Evolutionary conservation across 2,113 vertebrate genomes (phyloP).

Genomic region (Colius striatus): DNA sequence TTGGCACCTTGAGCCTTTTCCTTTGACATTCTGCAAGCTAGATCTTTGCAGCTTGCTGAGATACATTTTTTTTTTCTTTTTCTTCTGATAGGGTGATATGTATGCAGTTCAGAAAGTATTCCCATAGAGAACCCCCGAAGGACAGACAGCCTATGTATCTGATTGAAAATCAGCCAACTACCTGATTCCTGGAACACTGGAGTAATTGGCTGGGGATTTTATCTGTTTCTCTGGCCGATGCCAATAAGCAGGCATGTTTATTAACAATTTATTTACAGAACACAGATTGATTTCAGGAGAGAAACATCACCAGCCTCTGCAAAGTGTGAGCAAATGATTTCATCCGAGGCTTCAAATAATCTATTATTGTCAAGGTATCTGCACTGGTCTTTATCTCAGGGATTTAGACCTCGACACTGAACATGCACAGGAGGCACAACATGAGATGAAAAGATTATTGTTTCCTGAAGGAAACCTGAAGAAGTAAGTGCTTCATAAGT

Average conservation of each 20-base stretch:
- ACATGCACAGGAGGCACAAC: not conserved
- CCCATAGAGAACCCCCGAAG: conserved; percentile 20
- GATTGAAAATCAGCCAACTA: conserved; percentile 62
- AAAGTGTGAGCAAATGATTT: conserved; percentile 43
- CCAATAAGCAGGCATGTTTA: conserved; percentile 65
- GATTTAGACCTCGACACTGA: not conserved
- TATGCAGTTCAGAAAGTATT: conserved; percentile 31
- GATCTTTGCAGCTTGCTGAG: not conserved
- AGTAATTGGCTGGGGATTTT: conserved; percentile 69
- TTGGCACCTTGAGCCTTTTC: conserved; percentile 22
- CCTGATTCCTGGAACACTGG: conserved; percentile 1
- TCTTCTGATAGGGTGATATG: conserved; percentile 20
- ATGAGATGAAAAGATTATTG: not conserved
- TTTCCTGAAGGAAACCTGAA: not conserved
- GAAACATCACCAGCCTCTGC: conserved; percentile 4
- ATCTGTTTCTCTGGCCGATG: conserved; percentile 58
- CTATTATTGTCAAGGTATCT: not conserved
- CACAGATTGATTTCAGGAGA: conserved; percentile 64
- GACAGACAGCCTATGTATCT: conserved; percentile 34
- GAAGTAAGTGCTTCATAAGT: not conserved
- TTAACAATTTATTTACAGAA: conserved; percentile 78
- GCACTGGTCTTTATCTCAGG: not conserved
- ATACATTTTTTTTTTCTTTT: not conserved
- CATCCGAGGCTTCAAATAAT: conserved; percentile 4
- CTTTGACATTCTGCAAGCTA: conserved; percentile 15